These are phyloP conservation scores for Metridium senile DNA, from an alignment of 92 coral and sea anemone species.

Conservation along the genomic window DNA sequence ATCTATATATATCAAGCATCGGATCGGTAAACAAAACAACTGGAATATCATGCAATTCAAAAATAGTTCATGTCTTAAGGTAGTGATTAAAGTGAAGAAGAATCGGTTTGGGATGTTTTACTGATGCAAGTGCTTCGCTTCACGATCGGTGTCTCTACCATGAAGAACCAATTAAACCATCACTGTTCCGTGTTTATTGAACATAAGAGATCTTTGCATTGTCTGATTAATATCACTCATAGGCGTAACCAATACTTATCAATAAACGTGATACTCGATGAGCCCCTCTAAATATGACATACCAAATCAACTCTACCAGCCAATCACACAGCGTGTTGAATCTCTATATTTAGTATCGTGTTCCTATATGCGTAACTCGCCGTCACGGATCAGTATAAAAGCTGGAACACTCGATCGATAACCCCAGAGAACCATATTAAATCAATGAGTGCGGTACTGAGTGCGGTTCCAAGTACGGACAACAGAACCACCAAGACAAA, in stretches of 20 bases:
- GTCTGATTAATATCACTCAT: slow-evolving; percentile 20
- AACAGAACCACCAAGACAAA: background rate
- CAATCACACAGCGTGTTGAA: background rate
- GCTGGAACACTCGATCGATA: background rate
- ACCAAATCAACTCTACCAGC: background rate
- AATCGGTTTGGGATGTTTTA: background rate
- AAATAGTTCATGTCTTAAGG: no score
- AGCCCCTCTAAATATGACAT: background rate
- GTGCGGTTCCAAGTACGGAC: no score
- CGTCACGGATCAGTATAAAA: slow-evolving; percentile 19
- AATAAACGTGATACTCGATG: background rate
- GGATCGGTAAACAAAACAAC: background rate
- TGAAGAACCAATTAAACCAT: background rate
- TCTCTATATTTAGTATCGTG: background rate
- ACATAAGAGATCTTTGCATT: slow-evolving; percentile 17
- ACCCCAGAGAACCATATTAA: slow-evolving; percentile 9
- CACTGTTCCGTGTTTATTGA: background rate
- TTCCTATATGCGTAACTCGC: slow-evolving; percentile 25
- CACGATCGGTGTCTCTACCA: background rate
- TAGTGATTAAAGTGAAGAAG: no score
- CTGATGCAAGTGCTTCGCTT: background rate
- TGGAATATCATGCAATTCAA: background rate
- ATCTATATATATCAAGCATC: background rate
- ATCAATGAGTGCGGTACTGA: background rate
- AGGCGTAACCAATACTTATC: slow-evolving; percentile 21